These are phyloP conservation scores for Gila robusta DNA, from an alignment of 2,797 vertebrate genomes.

Conservation along the genomic window DNA sequence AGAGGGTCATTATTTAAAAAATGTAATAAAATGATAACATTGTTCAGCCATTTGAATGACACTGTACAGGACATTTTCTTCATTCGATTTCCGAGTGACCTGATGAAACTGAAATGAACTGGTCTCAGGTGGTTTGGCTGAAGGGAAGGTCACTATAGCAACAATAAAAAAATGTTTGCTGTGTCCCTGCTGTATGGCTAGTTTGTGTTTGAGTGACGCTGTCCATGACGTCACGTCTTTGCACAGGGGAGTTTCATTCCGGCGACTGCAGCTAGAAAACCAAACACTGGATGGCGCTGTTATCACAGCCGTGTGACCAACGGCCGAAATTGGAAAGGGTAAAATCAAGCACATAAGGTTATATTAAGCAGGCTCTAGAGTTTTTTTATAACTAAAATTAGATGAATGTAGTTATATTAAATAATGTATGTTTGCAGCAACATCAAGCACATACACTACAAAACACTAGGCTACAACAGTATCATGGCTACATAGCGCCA, in stretches of 20 bases:
- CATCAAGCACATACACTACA: background rate
- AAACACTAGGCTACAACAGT: too few relatives aligned
- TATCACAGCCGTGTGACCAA: background rate
- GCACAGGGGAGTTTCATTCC: background rate
- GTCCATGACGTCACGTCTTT: background rate
- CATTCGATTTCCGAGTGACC: background rate
- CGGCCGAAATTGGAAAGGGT: background rate
- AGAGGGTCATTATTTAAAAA: background rate
- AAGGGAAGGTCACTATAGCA: constrained; percentile 11
- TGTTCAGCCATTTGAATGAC: background rate
- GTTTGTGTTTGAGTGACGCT: background rate
- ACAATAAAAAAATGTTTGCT: background rate
- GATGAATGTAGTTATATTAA: background rate
- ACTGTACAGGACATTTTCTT: constrained; percentile 7
- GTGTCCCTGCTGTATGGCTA: background rate
- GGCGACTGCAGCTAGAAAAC: background rate
- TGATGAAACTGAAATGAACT: background rate
- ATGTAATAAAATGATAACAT: background rate
- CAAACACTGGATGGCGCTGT: constrained; percentile 26
- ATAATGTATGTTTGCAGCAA: background rate
- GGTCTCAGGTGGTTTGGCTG: background rate
- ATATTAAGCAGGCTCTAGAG: too few relatives aligned
- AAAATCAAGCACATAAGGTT: background rate
- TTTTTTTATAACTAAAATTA: background rate
- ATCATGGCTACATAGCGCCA: background rate